Conservation (phyloP, 2,113 vertebrate species). For the Phodopus roborovskii region DNA sequence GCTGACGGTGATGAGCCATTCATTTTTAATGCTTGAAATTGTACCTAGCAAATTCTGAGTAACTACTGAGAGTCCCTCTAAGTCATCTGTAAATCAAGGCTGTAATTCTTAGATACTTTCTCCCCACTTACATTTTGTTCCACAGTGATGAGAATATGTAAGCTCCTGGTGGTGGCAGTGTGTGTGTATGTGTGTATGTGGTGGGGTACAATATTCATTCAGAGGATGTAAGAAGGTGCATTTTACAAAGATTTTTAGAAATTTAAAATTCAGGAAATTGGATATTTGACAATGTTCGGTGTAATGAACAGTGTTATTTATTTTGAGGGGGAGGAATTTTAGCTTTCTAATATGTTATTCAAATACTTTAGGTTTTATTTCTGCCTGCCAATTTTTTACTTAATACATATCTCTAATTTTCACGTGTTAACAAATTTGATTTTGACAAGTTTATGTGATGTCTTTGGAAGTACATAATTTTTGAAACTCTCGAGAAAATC, state of each 20-base stretch:
- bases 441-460: not conserved
- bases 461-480: not conserved
- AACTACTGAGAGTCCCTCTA: not conserved
- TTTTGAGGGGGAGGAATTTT: not conserved
- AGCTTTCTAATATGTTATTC: not conserved
- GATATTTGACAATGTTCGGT: not conserved
- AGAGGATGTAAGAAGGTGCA: not conserved
- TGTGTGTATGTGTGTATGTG: not conserved
- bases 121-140: not conserved
- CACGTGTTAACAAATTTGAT: no score
- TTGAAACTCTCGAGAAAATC: constrained; percentile 15
- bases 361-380: not conserved
- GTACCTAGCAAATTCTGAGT: not conserved
- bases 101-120: constrained; percentile 3
- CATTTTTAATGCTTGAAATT: not conserved
- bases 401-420: constrained; percentile 36
- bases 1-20: not conserved
- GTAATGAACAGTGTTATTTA: not conserved
- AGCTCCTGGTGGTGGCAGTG: not conserved
- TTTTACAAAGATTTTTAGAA: not conserved
- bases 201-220: not conserved
- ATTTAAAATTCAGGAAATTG: constrained; percentile 27
- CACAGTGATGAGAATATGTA: not conserved
- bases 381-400: constrained; percentile 11
- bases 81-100: not conserved